These are phyloP conservation scores for Aphelocoma californica DNA, from an alignment of 2,797 vertebrate species.

Conservation along the genomic window DNA sequence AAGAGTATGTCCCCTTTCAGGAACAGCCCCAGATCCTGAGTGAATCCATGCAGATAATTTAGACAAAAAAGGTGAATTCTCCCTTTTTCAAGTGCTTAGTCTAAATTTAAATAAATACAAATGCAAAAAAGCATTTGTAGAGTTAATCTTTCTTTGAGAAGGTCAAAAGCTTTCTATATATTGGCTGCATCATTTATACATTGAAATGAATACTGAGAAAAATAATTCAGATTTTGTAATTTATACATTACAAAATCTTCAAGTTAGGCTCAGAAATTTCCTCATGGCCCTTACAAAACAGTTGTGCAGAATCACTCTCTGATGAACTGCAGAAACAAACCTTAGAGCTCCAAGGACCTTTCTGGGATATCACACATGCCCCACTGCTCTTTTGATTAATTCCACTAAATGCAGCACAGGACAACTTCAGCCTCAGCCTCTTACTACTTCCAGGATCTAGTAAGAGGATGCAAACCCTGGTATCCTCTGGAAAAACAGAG, in stretches of 20 bases:
- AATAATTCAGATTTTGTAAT: background rate
- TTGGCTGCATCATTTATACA: background rate
- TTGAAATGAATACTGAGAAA: background rate
- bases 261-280: background rate
- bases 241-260: background rate
- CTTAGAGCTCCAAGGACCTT: background rate
- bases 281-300: background rate
- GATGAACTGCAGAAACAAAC: background rate
- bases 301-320: background rate
- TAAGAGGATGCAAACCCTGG: background rate
- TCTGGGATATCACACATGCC: background rate
- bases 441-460: background rate
- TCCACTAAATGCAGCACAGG: background rate
- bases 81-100: background rate
- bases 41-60: background rate
- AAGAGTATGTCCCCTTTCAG: background rate
- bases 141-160: background rate
- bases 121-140: background rate
- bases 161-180: background rate
- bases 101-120: constrained; percentile 29
- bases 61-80: background rate
- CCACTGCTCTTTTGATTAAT: background rate
- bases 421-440: background rate
- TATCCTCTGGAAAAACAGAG: background rate
- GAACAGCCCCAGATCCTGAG: background rate